Conservation (phyloP, 2,797 vertebrate genomes). For the Crotalus adamanteus region DNA sequence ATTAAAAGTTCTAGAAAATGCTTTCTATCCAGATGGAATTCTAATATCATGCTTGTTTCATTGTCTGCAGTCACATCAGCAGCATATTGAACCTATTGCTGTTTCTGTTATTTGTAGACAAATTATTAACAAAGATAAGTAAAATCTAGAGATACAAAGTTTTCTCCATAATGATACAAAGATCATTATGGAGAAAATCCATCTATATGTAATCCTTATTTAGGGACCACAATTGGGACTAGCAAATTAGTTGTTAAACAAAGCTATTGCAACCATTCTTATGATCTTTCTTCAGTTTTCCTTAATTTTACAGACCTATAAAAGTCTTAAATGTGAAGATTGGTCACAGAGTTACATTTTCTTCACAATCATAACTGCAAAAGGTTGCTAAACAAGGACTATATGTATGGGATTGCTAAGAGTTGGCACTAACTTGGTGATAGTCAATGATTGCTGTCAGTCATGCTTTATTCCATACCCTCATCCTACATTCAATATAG, state of each 20-base stretch:
- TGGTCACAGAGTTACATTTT: not conserved
- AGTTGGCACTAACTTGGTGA: not conserved
- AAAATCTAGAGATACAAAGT: not conserved
- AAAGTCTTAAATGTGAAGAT: not conserved
- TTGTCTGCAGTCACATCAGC: not conserved
- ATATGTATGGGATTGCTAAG: not conserved
- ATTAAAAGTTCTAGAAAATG: not conserved
- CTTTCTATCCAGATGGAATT: not conserved
- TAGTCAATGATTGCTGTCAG: not conserved
- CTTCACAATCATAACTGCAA: not conserved
- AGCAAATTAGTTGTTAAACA: not conserved
- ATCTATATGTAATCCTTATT: not conserved
- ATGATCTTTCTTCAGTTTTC: not conserved
- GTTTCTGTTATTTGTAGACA: not conserved
- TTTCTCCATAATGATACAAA: not conserved
- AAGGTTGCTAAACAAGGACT: not conserved
- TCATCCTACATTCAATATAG: not conserved
- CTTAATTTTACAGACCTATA: not conserved
- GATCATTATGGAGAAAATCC: not conserved
- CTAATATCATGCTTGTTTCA: not conserved
- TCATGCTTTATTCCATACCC: not conserved
- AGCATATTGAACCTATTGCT: not conserved
- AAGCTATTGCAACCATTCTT: not conserved
- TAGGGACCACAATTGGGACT: not conserved
- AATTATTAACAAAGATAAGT: not conserved